A percentile compares a stretch with the other conserved stretches of the same genome.
Conservation (phyloP, 2,113 vertebrate genomes). For the Origma solitaria region DNA sequence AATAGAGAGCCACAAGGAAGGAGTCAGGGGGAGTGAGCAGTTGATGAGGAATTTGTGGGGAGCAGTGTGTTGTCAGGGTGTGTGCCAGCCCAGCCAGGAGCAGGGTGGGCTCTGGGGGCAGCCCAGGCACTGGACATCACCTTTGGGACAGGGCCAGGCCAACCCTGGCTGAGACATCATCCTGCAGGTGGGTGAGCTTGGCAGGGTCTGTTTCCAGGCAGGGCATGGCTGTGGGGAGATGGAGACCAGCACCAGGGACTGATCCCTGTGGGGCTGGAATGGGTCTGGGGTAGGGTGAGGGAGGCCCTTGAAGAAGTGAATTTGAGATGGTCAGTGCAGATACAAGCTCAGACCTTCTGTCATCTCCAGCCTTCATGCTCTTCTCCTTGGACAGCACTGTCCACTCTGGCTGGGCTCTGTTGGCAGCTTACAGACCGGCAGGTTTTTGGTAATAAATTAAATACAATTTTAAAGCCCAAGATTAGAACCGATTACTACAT, state of each 20-base stretch:
- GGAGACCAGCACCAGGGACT: neutral
- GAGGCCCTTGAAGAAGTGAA: neutral
- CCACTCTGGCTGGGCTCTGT: fast-evolving
- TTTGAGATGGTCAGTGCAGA: neutral
- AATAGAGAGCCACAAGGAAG: neutral
- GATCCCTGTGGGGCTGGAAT: neutral
- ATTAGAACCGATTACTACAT: neutral
- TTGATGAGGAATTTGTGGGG: fast-evolving
- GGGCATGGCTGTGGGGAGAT: neutral
- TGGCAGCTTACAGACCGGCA: neutral
- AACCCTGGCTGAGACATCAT: fast-evolving
- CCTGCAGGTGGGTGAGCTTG: neutral
- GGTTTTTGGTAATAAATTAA: neutral
- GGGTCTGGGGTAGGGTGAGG: neutral
- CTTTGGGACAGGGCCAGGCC: neutral
- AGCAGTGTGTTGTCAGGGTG: neutral
- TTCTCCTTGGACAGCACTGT: neutral
- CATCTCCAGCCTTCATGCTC: neutral
- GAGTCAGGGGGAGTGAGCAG: neutral
- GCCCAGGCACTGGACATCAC: neutral
- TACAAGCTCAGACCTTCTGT: neutral
- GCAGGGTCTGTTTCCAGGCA: neutral
- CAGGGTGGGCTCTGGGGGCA: fast-evolving
- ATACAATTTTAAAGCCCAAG: neutral
- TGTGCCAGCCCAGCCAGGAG: neutral